Evolutionary conservation across 37 sponge, comb jelly and placozoan genomes (phyloP).

Genomic region (Agelas oroides): DNA sequence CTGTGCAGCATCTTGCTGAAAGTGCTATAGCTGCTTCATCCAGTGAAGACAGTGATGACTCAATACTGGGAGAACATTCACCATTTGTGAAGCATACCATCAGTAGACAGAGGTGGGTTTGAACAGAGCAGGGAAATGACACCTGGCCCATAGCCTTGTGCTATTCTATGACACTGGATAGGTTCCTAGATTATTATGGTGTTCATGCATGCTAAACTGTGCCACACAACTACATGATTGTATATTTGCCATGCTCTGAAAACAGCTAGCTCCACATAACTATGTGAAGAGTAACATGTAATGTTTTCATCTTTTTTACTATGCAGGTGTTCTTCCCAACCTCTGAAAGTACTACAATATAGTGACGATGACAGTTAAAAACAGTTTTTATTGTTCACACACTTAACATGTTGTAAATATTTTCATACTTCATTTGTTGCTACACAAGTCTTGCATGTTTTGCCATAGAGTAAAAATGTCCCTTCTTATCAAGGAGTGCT

Average conservation of each 20-base stretch:
- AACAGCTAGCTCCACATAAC: too few relatives aligned
- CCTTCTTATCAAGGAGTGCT: constrained; percentile 54
- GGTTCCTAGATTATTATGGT: too few relatives aligned
- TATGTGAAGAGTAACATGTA: too few relatives aligned
- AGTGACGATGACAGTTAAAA: constrained; percentile 22
- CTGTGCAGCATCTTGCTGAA: background rate
- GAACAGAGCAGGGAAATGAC: too few relatives aligned
- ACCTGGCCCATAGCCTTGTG: too few relatives aligned
- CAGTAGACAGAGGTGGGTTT: background rate
- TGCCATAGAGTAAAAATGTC: constrained; percentile 83
- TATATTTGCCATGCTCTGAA: too few relatives aligned
- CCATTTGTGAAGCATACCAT: constrained; percentile 42
- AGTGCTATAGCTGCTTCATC: background rate
- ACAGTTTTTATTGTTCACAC: background rate
- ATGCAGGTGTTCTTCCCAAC: background rate
- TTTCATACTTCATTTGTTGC: too few relatives aligned
- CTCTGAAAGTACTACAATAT: constrained; percentile 2
- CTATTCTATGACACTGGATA: too few relatives aligned
- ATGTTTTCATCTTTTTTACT: too few relatives aligned
- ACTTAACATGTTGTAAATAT: too few relatives aligned
- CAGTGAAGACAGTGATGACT: constrained; percentile 64
- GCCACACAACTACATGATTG: too few relatives aligned
- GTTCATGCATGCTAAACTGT: too few relatives aligned
- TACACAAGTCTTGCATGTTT: constrained; percentile 55
- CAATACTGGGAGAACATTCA: constrained; percentile 65